Evolutionary conservation across 1,140 invertebrate species (phyloP).

Genomic region (Metopolophium dirhodum): DNA sequence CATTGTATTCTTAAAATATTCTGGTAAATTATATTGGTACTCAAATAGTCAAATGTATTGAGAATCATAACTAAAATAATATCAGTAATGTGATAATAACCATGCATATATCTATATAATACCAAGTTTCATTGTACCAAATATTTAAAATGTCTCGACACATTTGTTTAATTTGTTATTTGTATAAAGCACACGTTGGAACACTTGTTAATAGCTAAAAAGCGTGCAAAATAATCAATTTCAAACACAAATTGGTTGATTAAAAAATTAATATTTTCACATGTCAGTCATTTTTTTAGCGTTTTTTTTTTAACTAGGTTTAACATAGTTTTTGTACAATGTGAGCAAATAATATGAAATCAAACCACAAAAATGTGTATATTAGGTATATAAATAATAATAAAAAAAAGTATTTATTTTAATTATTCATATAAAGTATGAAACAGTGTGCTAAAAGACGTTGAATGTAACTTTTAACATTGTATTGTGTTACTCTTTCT

Average conservation of each 20-base stretch:
- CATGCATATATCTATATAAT: background rate
- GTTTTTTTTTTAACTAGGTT: background rate
- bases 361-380: background rate
- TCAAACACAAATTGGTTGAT: background rate
- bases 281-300: background rate
- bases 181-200: background rate
- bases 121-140: background rate
- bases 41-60: background rate
- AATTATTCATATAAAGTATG: too few species aligned
- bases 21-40: background rate
- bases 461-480: too few species aligned
- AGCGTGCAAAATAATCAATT: background rate
- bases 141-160: background rate
- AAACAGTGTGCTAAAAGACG: too few species aligned
- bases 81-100: background rate
- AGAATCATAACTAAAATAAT: background rate
- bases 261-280: constrained; percentile 2
- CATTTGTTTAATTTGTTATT: background rate
- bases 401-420: too few species aligned
- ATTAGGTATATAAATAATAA: background rate
- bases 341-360: background rate
- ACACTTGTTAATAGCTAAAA: background rate
- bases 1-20: background rate
- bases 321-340: background rate
- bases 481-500: too few species aligned